Evolutionary conservation across 2,797 vertebrate genomes (phyloP).

Genomic region (Silurus lanzhouensis): DNA sequence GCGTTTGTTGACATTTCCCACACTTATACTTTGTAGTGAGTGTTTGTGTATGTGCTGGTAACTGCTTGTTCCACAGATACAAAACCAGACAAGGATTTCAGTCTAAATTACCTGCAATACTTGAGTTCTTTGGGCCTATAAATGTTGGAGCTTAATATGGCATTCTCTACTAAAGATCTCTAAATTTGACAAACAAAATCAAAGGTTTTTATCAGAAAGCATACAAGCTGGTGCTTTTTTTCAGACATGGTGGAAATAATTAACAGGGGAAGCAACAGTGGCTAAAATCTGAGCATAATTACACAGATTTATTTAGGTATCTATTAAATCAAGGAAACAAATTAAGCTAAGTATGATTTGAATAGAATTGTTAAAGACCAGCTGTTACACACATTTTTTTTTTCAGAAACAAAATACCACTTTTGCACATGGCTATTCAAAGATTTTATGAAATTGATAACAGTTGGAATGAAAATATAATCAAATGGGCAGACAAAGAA

Average conservation of each 20-base stretch:
- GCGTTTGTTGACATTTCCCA: conserved; percentile 78
- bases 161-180: background rate
- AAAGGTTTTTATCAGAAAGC: background rate
- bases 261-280: conserved; percentile 16
- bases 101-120: background rate
- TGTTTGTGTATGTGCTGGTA: conserved; percentile 54
- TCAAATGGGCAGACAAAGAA: background rate
- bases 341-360: background rate
- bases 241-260: conserved; percentile 25
- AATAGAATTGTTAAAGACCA: background rate
- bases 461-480: background rate
- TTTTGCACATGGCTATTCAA: conserved; percentile 1
- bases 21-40: conserved; percentile 52
- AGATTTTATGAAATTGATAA: background rate
- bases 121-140: background rate
- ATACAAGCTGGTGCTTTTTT: conserved; percentile 8
- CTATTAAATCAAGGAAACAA: background rate
- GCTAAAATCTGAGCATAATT: conserved; percentile 18
- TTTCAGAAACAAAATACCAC: background rate
- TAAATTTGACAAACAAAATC: background rate
- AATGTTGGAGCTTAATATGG: background rate
- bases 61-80: conserved; percentile 55
- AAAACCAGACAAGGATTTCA: conserved; percentile 35
- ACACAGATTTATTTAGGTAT: conserved; percentile 23
- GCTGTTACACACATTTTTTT: background rate